Percentiles rank a stretch among this genome's conserved stretches.
phyloP scores from a whole-genome alignment of 2,888 invertebrate species.

The Coelopa pilipes region DNA sequence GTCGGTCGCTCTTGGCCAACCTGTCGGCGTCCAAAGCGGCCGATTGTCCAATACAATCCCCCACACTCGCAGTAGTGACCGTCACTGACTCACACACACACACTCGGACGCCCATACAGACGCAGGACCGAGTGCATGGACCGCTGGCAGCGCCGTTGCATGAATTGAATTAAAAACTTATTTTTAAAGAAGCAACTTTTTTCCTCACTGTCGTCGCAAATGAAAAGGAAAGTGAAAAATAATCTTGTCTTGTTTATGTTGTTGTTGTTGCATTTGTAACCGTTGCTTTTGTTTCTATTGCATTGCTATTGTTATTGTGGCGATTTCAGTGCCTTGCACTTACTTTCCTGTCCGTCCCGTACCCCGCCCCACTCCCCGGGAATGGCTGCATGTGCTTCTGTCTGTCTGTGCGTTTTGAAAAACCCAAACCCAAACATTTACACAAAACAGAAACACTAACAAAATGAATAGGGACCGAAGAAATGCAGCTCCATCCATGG shows the following conservation, averaged over 20 bases:
- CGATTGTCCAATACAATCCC: too few species aligned
- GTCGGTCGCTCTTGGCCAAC: too few species aligned
- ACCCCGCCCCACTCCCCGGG: too few species aligned
- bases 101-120: not conserved
- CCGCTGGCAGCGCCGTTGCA: not conserved
- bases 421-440: too few species aligned
- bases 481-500: too few species aligned
- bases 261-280: conserved; percentile 15
- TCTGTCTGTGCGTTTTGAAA: too few species aligned
- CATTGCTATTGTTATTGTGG: not conserved
- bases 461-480: not conserved
- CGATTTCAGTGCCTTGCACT: conserved; percentile 15
- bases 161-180: conserved; percentile 20
- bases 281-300: conserved; percentile 1
- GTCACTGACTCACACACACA: not conserved
- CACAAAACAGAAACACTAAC: conserved; percentile 17
- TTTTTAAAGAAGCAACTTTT: conserved; percentile 8
- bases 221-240: conserved; percentile 60
- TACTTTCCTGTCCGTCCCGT: not conserved
- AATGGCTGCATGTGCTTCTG: too few species aligned
- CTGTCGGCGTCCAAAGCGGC: too few species aligned
- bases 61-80: not conserved
- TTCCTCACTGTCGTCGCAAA: conserved; percentile 41
- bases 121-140: not conserved
- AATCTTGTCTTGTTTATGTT: conserved; percentile 23